Base-by-base conservation (phyloP, 2,888 invertebrate species). In the Eupithecia subumbrata region DNA sequence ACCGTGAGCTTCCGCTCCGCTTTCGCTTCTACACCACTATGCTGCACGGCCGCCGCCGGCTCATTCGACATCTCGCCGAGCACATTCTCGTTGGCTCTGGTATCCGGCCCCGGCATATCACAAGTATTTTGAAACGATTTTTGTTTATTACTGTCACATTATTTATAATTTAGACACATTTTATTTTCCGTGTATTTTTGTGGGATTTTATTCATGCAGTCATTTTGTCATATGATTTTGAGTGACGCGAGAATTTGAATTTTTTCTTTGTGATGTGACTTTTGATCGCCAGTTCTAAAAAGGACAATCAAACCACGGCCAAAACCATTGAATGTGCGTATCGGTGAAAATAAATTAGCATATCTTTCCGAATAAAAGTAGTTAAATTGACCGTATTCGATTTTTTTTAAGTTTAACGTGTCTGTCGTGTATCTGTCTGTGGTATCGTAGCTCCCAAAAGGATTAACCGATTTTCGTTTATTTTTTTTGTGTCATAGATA, bases 1-100 rank as follows among this genome's bases (percentile, higher is more conserved):
- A 97, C 97, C n/a, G 97, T 96, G 81, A 95, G 86, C 85, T 95
- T 95, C 79, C 90, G 88, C 79, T 95, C 95, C 78, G 91, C 76
- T 85, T 93, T 94, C 60, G 92, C 88, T 83, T 92, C 93, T 71
- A 91, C 91, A 70, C 90, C 91, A 88, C 90, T 92, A 82, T 93
- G 93, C 78, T 93, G 93, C 78, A 91, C 92, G 78, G 91, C 90
- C 78, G 93, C 89, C 85, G 94, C 88, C 80, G 94, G 94, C 88
- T 91, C 93, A 78, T 93, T 89, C 85, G 94, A 94, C 92, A 92
- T 93, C 82, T 92, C 93, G 86, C 92, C 94, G 87, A 91, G 89
- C 81, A 93, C 95, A 94, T 95, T 93, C 85, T 95, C 92, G 85
- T 93, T 92, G 87, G 92, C 86, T 90, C 91, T 91, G 81, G 92